These are phyloP conservation scores for Spinus pinus DNA, from an alignment of 2,797 vertebrate species.

Conservation along the genomic window DNA sequence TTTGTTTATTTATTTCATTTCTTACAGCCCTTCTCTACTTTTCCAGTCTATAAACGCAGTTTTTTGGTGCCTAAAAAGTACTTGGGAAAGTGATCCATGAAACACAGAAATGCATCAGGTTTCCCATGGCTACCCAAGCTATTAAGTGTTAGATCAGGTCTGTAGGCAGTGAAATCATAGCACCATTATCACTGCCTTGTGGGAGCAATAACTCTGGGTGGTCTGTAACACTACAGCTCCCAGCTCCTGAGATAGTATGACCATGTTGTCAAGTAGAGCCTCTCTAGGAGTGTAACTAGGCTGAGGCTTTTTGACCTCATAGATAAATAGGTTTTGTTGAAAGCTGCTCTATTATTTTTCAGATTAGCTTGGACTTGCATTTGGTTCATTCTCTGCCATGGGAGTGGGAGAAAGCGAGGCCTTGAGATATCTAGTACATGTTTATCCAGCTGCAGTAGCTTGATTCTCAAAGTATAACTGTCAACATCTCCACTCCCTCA, in stretches of 20 bases:
- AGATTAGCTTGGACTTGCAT: conserved; percentile 52
- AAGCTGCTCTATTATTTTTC: conserved; percentile 57
- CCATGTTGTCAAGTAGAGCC: conserved; percentile 21
- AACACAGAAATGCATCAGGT: neutral
- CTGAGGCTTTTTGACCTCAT: conserved; percentile 50
- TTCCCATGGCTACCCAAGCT: conserved; percentile 20
- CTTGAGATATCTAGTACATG: conserved; percentile 31
- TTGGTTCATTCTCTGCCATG: conserved; percentile 10
- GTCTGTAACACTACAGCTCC: conserved; percentile 30
- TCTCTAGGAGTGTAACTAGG: conserved; percentile 6
- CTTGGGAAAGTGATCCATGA: conserved; percentile 17
- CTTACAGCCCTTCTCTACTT: neutral
- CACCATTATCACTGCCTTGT: neutral
- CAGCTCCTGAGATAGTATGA: neutral
- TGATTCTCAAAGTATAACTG: conserved; percentile 51
- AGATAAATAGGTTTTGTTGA: conserved; percentile 64
- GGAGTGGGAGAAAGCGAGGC: neutral
- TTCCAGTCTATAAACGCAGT: neutral
- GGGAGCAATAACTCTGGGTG: conserved; percentile 55
- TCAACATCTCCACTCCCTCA: conserved; percentile 30
- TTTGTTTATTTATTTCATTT: neutral
- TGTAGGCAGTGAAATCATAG: conserved; percentile 15
- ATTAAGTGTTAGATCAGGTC: neutral
- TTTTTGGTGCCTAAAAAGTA: neutral
- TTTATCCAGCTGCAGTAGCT: conserved; percentile 60